Evolutionary conservation across 2,888 invertebrate species (phyloP), one percentile per base, ranked within the genome.

Genomic region (Leptinotarsa haldemani): DNA sequence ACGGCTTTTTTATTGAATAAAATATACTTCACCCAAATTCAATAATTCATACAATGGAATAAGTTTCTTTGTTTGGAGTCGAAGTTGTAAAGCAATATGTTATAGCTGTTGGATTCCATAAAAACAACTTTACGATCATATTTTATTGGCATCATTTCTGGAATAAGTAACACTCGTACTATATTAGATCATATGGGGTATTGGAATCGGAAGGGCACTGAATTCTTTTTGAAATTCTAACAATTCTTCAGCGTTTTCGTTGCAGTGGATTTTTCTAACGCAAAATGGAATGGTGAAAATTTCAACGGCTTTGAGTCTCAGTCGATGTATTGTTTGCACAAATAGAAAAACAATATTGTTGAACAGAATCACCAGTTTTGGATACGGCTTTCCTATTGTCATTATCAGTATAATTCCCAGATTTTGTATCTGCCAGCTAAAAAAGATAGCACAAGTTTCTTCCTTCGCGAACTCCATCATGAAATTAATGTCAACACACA

Each of bases 191-290:
- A 80, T 77, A 79, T 80, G 78, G 78, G 53, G 69, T 80, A 81
- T 80, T 79, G 81, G 77, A 80, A 79, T 77, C 77, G 74, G 74
- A 75, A 78, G 76, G 73, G 78, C 80, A 83, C 84, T 84, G 84
- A 85, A 84, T 83, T 85, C 84, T 85, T 84, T 85, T 83, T 80
- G 80, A 79, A 77, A 80, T 82, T 82, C 73, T 80, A 79, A 69
- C 76, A 74, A 74, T 70, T 67, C 76, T 61, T 63, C 70, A 74
- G 71, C 73, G 77, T 73, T 83, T 84, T 84, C 83, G 84, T 84
- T 79, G 78, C 77, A 72, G 75, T 79, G 77, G 66, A 73, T 76
- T 79, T 79, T 81, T 79, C 79, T 80, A 73, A 68, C 16, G 64
- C 48, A 56, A 56, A 22, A 4, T 13, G 15, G 15, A 56, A 56